Percentiles rank a stretch among this genome's conserved stretches.
These are phyloP conservation scores for Drosophila barbarae DNA, from an alignment of 2,888 invertebrate species.

Conservation along the genomic window DNA sequence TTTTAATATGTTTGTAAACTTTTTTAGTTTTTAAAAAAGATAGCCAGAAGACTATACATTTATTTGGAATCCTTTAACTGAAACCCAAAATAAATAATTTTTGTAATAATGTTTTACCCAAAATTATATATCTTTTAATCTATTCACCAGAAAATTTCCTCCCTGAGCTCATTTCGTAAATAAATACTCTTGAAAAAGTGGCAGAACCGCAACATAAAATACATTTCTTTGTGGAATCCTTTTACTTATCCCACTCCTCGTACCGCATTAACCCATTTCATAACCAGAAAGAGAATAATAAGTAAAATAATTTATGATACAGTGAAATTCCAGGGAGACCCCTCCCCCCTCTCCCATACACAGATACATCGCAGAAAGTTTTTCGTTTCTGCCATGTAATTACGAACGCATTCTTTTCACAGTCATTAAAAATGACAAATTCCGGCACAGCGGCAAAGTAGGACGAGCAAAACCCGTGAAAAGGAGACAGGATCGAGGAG, in stretches of 20 bases:
- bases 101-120: too few relatives aligned
- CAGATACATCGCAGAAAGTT: constrained; percentile 41
- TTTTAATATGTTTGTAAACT: background rate
- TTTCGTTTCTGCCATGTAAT: constrained; percentile 57
- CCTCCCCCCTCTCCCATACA: background rate
- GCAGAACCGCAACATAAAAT: constrained; percentile 1
- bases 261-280: constrained; percentile 14
- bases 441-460: constrained; percentile 65
- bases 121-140: too few relatives aligned
- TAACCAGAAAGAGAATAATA: constrained; percentile 40
- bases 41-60: too few relatives aligned
- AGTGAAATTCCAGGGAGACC: constrained; percentile 48
- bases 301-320: constrained; percentile 63
- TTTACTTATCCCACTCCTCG: constrained; percentile 7
- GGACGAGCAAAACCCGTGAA: constrained; percentile 36
- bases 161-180: too few relatives aligned
- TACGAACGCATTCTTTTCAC: constrained; percentile 69
- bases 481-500: constrained; percentile 12
- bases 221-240: constrained; percentile 17
- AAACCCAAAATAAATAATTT: background rate
- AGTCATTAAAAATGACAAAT: constrained; percentile 73
- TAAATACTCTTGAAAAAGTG: background rate
- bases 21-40: too few relatives aligned
- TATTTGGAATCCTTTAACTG: background rate
- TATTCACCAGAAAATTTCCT: too few relatives aligned